Percentiles rank a stretch among this genome's conserved stretches.
Evolutionary conservation across 2,797 vertebrate species (phyloP).

Genomic region (Alectoris magna): DNA sequence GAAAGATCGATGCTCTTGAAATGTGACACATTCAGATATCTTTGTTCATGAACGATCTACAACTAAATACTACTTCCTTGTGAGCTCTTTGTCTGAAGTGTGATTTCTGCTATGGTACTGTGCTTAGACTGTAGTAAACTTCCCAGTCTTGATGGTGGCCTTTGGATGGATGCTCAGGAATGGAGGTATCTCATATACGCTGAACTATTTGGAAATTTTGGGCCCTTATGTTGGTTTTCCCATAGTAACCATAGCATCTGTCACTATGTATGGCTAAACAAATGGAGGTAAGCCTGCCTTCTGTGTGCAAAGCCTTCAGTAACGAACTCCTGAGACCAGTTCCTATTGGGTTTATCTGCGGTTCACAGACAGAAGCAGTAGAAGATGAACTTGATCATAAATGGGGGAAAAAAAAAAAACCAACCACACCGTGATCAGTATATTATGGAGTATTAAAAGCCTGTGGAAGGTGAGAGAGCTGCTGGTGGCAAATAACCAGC

Average conservation of each 20-base stretch:
- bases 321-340: not conserved
- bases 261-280: not conserved
- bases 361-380: not conserved
- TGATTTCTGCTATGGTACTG: not conserved
- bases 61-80: not conserved
- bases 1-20: constrained; percentile 2
- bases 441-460: too few species aligned
- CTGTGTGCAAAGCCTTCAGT: not conserved
- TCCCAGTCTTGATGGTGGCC: not conserved
- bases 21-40: constrained; percentile 52
- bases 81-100: not conserved
- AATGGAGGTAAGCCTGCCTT: not conserved
- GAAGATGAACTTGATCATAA: not conserved
- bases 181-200: not conserved
- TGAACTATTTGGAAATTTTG: not conserved
- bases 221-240: not conserved
- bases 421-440: not conserved
- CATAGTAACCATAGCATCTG: not conserved
- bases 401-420: not conserved
- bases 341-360: not conserved
- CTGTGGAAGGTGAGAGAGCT: too few species aligned
- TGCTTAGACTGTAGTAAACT: not conserved
- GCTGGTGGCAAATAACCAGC: too few species aligned
- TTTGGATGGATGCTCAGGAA: not conserved
- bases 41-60: constrained; percentile 43